These are phyloP conservation scores for Agapetus fuscipes DNA, from an alignment of 2,888 invertebrate species.

Conservation along the genomic window DNA sequence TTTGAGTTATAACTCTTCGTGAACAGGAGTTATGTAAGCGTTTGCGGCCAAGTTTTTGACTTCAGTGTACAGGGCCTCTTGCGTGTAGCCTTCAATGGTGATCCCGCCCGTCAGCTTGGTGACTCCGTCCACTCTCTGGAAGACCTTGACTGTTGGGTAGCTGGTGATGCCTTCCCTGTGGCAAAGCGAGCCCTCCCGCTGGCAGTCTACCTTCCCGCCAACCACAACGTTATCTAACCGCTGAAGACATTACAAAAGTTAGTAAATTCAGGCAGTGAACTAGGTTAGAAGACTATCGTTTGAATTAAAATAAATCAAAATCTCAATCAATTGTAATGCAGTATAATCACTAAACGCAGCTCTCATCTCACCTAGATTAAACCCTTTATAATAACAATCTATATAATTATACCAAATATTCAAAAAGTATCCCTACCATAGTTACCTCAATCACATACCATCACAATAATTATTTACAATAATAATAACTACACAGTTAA, in stretches of 20 bases:
- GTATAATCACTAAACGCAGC: no score
- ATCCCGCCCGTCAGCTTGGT: slow-evolving; percentile 24
- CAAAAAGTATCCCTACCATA: no score
- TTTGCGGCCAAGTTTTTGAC: slow-evolving; percentile 14
- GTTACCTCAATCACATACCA: no score
- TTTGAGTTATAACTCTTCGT: slow-evolving; percentile 20
- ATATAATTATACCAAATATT: no score
- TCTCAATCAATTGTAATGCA: background rate
- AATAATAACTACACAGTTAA: no score
- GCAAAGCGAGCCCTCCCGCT: slow-evolving; percentile 34
- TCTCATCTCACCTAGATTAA: no score
- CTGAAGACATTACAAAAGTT: slow-evolving; percentile 27
- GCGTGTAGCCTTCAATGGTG: slow-evolving; percentile 10
- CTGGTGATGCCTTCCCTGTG: slow-evolving; percentile 35
- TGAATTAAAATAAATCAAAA: no score
- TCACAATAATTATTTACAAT: no score
- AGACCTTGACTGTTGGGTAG: slow-evolving; percentile 36
- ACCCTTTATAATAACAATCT: no score
- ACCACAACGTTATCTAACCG: slow-evolving; percentile 32
- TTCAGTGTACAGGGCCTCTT: slow-evolving; percentile 15
- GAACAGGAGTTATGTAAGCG: slow-evolving; percentile 18
- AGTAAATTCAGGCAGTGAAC: no score
- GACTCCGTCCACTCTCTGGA: slow-evolving; percentile 16
- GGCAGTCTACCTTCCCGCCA: slow-evolving; percentile 39
- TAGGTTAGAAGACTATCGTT: no score